phyloP scores from a whole-genome alignment of 2,888 invertebrate genomes.

The Zygaena filipendulae region DNA sequence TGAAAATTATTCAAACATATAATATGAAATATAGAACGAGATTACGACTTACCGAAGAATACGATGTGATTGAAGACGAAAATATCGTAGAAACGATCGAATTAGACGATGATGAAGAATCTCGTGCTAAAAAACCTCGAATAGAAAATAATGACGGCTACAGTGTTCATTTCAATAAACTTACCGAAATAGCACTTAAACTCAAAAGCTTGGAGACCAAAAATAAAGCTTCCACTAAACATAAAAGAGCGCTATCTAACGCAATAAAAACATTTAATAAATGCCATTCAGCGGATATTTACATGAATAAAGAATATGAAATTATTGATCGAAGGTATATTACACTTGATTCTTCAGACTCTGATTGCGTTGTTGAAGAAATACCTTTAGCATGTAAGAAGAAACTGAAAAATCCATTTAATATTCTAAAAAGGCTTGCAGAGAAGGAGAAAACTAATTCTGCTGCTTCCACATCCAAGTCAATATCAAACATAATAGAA shows the following conservation, averaged over 20 bases:
- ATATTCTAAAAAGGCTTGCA: conserved; percentile 35
- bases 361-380: conserved; percentile 34
- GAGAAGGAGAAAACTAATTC: conserved; percentile 21
- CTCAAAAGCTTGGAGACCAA: conserved; percentile 32
- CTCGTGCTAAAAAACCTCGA: conserved; percentile 27
- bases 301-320: conserved; percentile 31
- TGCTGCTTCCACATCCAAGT: conserved; percentile 6
- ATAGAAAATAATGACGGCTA: conserved; percentile 19
- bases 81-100: conserved; percentile 41
- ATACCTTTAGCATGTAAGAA: conserved; percentile 21
- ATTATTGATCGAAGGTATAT: conserved; percentile 34
- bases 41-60: conserved; percentile 27
- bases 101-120: conserved; percentile 37
- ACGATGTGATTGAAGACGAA: conserved; percentile 30
- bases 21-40: conserved; percentile 35
- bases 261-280: conserved; percentile 46
- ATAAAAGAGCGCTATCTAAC: conserved; percentile 40
- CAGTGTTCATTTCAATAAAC: conserved; percentile 29
- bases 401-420: conserved; percentile 47
- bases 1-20: conserved; percentile 33
- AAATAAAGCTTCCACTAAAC: conserved; percentile 28
- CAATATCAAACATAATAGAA: no score
- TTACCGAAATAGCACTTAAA: conserved; percentile 32
- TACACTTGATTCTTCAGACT: conserved; percentile 39
- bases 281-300: conserved; percentile 40